These are phyloP conservation scores for Conistra vaccinii DNA, from an alignment of 2,888 invertebrate species.

Conservation along the genomic window DNA sequence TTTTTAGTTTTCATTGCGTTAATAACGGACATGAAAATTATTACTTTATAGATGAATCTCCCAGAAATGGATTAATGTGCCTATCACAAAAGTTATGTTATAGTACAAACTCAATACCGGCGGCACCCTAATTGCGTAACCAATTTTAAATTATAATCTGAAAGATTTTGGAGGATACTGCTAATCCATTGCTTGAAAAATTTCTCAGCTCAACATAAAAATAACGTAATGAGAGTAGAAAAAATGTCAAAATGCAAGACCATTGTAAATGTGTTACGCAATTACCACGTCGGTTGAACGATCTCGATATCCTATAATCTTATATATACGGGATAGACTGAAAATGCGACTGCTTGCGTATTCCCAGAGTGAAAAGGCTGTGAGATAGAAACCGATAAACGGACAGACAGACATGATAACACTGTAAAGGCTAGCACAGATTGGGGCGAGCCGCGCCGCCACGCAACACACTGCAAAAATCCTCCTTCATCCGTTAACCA, in stretches of 20 bases:
- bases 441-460: no score
- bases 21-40: not conserved
- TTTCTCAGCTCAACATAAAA: not conserved
- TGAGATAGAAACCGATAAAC: not conserved
- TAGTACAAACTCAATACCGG: not conserved
- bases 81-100: not conserved
- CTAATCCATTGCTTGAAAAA: not conserved
- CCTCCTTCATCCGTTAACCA: no score
- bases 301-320: not conserved
- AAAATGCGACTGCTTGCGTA: not conserved
- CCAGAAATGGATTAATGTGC: not conserved
- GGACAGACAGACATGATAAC: not conserved
- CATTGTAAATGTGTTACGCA: not conserved
- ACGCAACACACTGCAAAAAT: not conserved
- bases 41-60: not conserved
- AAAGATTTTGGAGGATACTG: not conserved
- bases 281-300: not conserved
- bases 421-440: not conserved
- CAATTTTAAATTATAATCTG: not conserved
- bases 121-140: no score
- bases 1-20: not conserved
- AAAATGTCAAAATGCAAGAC: not conserved
- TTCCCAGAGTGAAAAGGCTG: not conserved
- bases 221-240: no score
- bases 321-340: no score